Evolutionary conservation across 1,140 invertebrate species (phyloP), one percentile per base, ranked within the genome.

Genomic region (Conopomorpha cramerella): DNA sequence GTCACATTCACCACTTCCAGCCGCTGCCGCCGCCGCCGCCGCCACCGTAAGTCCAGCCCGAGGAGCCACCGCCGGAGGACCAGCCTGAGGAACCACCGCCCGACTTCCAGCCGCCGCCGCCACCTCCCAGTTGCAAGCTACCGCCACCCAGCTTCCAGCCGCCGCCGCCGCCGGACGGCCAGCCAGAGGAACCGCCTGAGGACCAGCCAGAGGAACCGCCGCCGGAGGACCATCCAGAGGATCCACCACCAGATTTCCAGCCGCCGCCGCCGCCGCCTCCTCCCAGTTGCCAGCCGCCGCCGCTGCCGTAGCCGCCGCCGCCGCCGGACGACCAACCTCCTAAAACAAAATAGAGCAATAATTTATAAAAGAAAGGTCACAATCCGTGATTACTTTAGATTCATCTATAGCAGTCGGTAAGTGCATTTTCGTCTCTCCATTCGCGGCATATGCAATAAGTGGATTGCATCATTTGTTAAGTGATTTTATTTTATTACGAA

Each of bases 281-380:
- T 30, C 10, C 10, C 4, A n/a, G 13, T 11, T 14, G 3, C 10
- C 28, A n/a, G 28, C 28, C 28, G 10, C 28, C 28, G 4, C 28
- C 28, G 11, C 28, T 14, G 26, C 66, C 57, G 37, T 53, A 73
- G 8, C 68, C 68, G 40, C 60, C 65, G 28, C 56, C 46, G 2
- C 49, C 53, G 36, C 43, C 56, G 16, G 52, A 62, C 28, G 57
- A 60, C 25, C 65, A 29, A 29, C 57, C 61, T 38, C 68, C 50
- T n/a, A n/a, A n/a, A n/a, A n/a, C n/a, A n/a, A n/a, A n/a, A n/a
- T n/a, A n/a, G n/a, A n/a, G n/a, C n/a, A n/a, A n/a, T n/a, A n/a
- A n/a, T n/a, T n/a, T n/a, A n/a, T n/a, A n/a, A n/a, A n/a, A n/a
- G n/a, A n/a, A n/a, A n/a, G n/a, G n/a, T n/a, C n/a, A n/a, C n/a